phyloP scores from a whole-genome alignment of 2,888 invertebrate species.

The Saturnia pavonia region DNA sequence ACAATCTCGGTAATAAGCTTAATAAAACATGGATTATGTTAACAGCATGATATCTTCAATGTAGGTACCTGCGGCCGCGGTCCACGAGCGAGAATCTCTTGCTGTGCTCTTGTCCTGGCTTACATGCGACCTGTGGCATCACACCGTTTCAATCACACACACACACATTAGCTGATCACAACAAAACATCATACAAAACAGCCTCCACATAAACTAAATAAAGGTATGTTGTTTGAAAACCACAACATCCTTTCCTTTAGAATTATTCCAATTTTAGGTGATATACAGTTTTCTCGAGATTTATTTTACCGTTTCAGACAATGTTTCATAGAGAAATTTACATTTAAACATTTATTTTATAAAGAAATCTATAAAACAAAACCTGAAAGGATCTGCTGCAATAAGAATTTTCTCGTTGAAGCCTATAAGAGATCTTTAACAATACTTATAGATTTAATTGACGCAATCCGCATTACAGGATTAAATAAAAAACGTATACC shows the following conservation, averaged over 20 bases:
- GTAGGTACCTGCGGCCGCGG: conserved; percentile 59
- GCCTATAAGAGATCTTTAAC: background rate
- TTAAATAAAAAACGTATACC: background rate
- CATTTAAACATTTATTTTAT: background rate
- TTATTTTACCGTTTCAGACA: background rate
- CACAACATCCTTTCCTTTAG: background rate
- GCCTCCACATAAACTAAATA: background rate
- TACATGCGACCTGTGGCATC: conserved; percentile 73
- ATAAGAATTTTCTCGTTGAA: background rate
- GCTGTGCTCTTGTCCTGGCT: conserved; percentile 70
- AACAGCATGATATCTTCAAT: conserved; percentile 50
- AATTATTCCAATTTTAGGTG: background rate
- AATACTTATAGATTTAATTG: background rate
- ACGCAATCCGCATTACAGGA: background rate
- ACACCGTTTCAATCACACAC: conserved; percentile 29
- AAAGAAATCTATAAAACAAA: background rate
- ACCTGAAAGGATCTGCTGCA: background rate
- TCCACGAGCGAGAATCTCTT: conserved; percentile 69
- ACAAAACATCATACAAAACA: conserved; percentile 8
- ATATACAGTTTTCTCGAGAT: background rate
- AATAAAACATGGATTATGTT: conserved; percentile 22
- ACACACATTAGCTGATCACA: conserved; percentile 14
- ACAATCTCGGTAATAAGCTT: conserved; percentile 37
- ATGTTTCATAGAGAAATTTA: conserved; percentile 6
- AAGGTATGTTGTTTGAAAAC: background rate